Base-by-base conservation (phyloP, 2,797 vertebrate genomes). In the Poeciliopsis paucimaculata region DNA sequence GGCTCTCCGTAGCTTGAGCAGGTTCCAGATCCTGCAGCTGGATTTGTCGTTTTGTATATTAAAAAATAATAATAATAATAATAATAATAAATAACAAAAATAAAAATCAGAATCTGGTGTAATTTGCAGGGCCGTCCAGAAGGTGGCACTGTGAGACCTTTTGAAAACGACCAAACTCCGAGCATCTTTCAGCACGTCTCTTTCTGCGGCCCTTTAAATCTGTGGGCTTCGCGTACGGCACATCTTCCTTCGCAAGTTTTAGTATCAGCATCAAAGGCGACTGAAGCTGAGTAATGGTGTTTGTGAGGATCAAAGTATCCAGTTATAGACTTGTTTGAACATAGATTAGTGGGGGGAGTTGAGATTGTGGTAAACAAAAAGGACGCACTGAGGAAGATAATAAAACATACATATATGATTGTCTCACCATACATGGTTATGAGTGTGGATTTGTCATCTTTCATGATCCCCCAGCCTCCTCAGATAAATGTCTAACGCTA, bases 81-180 rank as follows among this genome's bases (percentile, higher is more conserved):
- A 34, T 34, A 8, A 41, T 39, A 8, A 41, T 8, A 41, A 39
- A 39, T 6, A 6, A 8, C 0, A 41, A 41, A 41, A 41, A 77
- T 39, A 7, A 16, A 66, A 72, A 28, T 31, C 39, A 73, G 46
- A 23, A 39, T 31, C 1, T 10, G n/a, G 1, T 90, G 89, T 78
- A 86, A 47, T 89, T 87, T 86, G 36, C 72, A 60, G 23, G 41
- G 60, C 31, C 72, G 10, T 75, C 92, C 95, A 91, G 75, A 82
- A 78, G 95, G 90, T 89, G 94, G 88, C 92, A 73, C 88, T 93
- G 87, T 85, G 84, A 77, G 86, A 93, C 86, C 87, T 76, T 70
- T 83, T 68, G 70, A 80, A 76, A 74, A 66, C 66, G 9, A 76
- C 12, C 39, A 15, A 74, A 74, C 45, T 81, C 51, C 10, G 10